Evolutionary conservation across 2,113 vertebrate species (phyloP).

Genomic region (Himantopus leucocephalus): DNA sequence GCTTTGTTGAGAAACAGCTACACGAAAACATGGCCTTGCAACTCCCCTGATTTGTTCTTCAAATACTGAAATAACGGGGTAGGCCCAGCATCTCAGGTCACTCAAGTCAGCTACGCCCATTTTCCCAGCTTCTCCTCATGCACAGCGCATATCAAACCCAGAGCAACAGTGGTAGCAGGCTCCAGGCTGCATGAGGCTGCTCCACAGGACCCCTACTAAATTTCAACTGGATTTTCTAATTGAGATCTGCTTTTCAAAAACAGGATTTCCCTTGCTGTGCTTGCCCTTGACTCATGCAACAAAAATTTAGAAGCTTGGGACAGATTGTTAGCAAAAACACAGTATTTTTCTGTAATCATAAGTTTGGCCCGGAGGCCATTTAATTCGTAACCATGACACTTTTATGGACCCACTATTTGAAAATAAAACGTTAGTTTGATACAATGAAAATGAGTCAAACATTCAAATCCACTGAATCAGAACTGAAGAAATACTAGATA

Average conservation of each 20-base stretch:
- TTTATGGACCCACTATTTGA: background rate
- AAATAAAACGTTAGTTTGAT: background rate
- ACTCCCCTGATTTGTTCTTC: background rate
- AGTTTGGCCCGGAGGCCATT: background rate
- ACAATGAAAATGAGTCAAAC: background rate
- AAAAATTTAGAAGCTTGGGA: background rate
- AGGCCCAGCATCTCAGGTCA: background rate
- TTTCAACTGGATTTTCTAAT: background rate
- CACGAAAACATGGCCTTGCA: background rate
- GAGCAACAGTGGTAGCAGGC: background rate
- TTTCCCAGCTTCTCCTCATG: background rate
- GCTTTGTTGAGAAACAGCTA: background rate
- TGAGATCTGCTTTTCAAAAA: background rate
- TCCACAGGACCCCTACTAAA: background rate
- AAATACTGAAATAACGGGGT: background rate
- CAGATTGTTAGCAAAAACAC: background rate
- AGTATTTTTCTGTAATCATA: background rate
- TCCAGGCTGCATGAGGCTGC: background rate
- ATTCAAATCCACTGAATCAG: background rate
- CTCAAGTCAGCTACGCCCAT: background rate
- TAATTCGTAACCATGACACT: background rate
- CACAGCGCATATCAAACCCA: background rate
- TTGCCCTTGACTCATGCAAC: background rate
- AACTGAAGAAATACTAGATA: background rate
- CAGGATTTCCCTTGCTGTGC: background rate